A percentile compares a stretch with the other conserved stretches of the same genome.
phyloP scores from a whole-genome alignment of 35 echinoderm and acorn worm species.

The Heliocidaris erythrogramma region DNA sequence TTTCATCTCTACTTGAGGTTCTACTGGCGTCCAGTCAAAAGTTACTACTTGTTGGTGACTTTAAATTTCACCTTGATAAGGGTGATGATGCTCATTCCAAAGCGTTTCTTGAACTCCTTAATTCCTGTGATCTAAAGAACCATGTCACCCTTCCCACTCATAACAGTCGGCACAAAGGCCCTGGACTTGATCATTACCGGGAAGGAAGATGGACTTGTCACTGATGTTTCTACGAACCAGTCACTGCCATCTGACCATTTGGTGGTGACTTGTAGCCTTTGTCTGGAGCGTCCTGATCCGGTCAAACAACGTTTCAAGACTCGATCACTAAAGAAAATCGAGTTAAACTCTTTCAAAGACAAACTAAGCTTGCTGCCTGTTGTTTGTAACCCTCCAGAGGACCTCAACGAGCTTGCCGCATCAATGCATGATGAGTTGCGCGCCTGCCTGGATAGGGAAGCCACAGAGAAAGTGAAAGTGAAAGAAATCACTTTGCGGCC shows the following conservation, averaged over 20 bases:
- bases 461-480: neutral
- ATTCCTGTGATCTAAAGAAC: neutral
- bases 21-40: neutral
- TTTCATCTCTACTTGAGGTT: neutral
- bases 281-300: neutral
- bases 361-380: neutral
- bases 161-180: neutral
- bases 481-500: neutral
- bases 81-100: neutral
- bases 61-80: constrained; percentile 18
- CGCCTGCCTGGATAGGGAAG: neutral
- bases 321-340: neutral
- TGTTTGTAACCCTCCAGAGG: neutral
- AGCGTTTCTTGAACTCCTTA: neutral
- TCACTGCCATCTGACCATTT: neutral
- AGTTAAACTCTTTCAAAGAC: neutral
- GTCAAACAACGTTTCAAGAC: neutral
- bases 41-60: neutral
- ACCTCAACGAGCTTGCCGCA: neutral
- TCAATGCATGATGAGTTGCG: neutral
- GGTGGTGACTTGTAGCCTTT: neutral
- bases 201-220: neutral
- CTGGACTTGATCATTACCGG: neutral
- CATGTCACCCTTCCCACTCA: neutral
- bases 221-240: neutral